Percentiles rank a stretch among this genome's conserved stretches.
Evolutionary conservation across 2,797 vertebrate genomes (phyloP).

Genomic region (Glyptemys insculpta): DNA sequence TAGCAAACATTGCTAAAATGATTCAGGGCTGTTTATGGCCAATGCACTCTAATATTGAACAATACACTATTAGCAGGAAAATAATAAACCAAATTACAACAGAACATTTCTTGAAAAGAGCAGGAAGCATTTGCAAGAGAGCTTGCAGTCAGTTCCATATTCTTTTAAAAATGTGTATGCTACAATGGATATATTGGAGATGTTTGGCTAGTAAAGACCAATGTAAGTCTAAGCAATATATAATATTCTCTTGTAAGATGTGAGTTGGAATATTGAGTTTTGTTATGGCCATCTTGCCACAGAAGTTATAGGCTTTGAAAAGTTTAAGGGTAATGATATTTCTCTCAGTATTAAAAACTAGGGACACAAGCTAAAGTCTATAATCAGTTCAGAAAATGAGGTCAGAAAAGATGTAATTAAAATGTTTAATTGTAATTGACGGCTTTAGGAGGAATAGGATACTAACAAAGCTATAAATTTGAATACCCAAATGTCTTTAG

Average conservation of each 20-base stretch:
- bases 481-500: neutral
- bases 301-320: neutral
- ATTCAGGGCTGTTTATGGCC: neutral
- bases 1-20: neutral
- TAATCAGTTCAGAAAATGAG: neutral
- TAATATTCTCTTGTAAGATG: neutral
- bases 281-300: neutral
- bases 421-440: constrained; percentile 24
- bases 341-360: constrained; percentile 7
- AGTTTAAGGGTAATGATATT: neutral
- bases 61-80: neutral
- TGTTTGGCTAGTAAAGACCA: neutral
- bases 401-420: constrained; percentile 3
- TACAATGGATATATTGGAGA: neutral
- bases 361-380: constrained; percentile 2
- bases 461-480: constrained; percentile 29
- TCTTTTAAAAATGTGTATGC: neutral
- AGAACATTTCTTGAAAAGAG: neutral
- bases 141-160: neutral
- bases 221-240: neutral
- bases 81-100: neutral
- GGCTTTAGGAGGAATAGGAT: neutral
- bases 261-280: neutral
- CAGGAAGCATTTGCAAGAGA: neutral
- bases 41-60: neutral